Evolutionary conservation across 2,888 invertebrate species (phyloP).

Genomic region (Trilocha varians): DNA sequence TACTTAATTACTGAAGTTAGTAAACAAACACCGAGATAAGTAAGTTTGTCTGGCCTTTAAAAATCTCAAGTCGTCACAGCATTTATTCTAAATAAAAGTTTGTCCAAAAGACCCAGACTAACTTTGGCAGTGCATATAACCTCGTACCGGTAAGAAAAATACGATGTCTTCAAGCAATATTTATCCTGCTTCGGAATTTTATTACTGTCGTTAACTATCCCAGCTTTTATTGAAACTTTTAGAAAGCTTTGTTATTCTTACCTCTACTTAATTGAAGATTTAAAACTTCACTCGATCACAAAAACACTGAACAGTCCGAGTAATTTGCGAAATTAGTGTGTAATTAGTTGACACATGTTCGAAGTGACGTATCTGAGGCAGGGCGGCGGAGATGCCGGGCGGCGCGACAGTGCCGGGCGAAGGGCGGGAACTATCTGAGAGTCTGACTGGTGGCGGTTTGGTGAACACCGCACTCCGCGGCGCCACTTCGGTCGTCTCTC

Average conservation of each 20-base stretch:
- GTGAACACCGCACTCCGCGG: constrained; percentile 4
- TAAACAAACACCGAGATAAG: not conserved
- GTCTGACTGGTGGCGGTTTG: not conserved
- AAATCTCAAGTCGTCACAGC: too few relatives aligned
- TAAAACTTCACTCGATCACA: constrained; percentile 21
- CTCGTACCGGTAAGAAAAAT: too few relatives aligned
- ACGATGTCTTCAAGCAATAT: constrained; percentile 8
- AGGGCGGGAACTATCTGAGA: constrained; percentile 34
- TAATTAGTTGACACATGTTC: constrained; percentile 27
- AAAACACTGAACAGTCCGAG: constrained; percentile 21
- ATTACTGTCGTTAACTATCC: constrained; percentile 33
- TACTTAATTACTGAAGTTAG: not conserved
- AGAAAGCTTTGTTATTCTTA: constrained; percentile 19
- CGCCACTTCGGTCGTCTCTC: constrained; percentile 12
- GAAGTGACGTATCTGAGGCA: constrained; percentile 16
- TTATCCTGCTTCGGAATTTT: constrained; percentile 30
- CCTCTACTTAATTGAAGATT: constrained; percentile 22
- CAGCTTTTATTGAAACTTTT: constrained; percentile 31
- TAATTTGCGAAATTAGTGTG: constrained; percentile 23
- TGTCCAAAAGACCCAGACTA: too few relatives aligned
- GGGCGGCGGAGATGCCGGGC: constrained; percentile 15
- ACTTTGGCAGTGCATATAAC: too few relatives aligned
- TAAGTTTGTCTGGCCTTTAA: too few relatives aligned
- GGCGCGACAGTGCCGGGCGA: constrained; percentile 30
- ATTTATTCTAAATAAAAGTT: too few relatives aligned